phyloP scores from a whole-genome alignment of 2,797 vertebrate genomes.

The Chelon auratus region DNA sequence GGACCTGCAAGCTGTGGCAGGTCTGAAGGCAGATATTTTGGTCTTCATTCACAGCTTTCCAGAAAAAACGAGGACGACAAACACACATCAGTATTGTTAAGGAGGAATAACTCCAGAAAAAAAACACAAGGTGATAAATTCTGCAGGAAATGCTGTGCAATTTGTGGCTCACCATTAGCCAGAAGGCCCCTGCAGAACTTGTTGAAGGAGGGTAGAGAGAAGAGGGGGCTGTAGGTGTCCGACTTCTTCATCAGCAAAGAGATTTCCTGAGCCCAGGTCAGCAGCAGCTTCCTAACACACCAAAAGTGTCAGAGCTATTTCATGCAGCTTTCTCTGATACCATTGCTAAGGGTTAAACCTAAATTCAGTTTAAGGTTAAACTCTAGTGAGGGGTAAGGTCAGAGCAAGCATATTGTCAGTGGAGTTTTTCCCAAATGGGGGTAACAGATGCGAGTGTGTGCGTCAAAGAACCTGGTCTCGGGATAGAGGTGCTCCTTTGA shows the following conservation, averaged over 20 bases:
- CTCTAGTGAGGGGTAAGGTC: too few relatives aligned
- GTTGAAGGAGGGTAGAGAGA: conserved; percentile 94
- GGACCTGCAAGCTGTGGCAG: conserved; percentile 92
- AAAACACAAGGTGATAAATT: not conserved
- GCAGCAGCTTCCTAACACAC: conserved; percentile 89
- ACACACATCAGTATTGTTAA: not conserved
- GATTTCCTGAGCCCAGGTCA: conserved; percentile 97
- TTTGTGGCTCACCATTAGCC: conserved; percentile 87
- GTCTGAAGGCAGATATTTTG: conserved; percentile 92
- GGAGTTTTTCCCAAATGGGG: too few relatives aligned
- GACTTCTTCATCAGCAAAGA: conserved; percentile 96
- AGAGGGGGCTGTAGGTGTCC: conserved; percentile 94
- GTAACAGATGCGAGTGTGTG: not conserved
- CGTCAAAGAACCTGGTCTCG: conserved; percentile 87
- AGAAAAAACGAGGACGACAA: conserved; percentile 2
- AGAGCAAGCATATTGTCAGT: too few relatives aligned
- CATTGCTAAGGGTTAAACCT: not conserved
- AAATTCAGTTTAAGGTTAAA: too few relatives aligned
- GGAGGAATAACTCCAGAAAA: not conserved
- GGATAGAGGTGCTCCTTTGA: conserved; percentile 92
- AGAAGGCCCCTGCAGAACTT: conserved; percentile 97
- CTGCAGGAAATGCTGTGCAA: not conserved
- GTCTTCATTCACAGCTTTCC: conserved; percentile 92
- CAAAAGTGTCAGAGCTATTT: not conserved
- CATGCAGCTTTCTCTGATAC: not conserved